phyloP scores from a whole-genome alignment of 2,888 invertebrate genomes.

The Pyrrhia umbra region DNA sequence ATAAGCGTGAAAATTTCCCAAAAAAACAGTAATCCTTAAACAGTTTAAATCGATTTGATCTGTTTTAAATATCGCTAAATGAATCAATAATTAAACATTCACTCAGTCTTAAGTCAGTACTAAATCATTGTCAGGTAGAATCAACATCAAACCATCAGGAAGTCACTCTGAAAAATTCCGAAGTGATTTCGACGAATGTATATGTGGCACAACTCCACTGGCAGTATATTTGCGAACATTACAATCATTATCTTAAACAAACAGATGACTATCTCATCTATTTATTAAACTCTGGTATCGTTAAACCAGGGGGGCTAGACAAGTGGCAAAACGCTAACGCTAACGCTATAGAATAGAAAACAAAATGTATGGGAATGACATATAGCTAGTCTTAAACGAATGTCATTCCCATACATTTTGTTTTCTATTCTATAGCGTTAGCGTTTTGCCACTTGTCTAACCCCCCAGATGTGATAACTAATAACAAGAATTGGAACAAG shows the following conservation, averaged over 20 bases:
- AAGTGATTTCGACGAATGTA: not conserved
- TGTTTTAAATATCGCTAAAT: not conserved
- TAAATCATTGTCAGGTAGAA: conserved; percentile 10
- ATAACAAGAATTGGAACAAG: not conserved
- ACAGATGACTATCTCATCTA: not conserved
- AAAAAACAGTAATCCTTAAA: too few relatives aligned
- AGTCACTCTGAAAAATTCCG: conserved; percentile 15
- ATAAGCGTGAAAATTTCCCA: not conserved
- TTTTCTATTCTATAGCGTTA: too few relatives aligned
- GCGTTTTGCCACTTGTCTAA: too few relatives aligned
- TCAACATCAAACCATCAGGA: conserved; percentile 4
- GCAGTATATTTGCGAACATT: conserved; percentile 8
- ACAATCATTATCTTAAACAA: conserved; percentile 1
- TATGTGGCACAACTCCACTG: conserved; percentile 10
- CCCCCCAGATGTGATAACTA: too few relatives aligned
- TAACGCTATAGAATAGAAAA: too few relatives aligned
- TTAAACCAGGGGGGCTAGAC: too few relatives aligned
- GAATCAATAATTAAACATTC: not conserved
- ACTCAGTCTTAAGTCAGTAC: not conserved
- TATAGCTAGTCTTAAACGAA: too few relatives aligned
- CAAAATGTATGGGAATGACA: too few relatives aligned
- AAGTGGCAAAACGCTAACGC: too few relatives aligned
- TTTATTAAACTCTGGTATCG: not conserved
- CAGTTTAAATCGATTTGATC: not conserved
- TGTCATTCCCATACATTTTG: too few relatives aligned